phyloP scores from a whole-genome alignment of 2,888 invertebrate genomes.

The Epiblema foenella region DNA sequence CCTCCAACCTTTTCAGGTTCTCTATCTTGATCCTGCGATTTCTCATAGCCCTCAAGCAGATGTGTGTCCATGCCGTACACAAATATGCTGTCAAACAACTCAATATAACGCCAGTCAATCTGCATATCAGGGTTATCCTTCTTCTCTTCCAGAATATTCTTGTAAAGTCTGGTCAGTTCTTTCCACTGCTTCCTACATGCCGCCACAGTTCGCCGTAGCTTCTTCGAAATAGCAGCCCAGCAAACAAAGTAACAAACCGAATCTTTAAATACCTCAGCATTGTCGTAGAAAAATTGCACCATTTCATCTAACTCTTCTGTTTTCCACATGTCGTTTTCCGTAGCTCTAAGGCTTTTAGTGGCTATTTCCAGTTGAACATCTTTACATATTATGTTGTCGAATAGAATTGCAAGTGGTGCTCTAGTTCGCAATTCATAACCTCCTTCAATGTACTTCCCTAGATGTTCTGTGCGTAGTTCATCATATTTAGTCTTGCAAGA shows the following conservation, averaged over 20 bases:
- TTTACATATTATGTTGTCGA: constrained; percentile 71
- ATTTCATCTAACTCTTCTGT: constrained; percentile 63
- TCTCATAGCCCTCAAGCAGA: constrained; percentile 65
- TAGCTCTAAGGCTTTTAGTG: constrained; percentile 45
- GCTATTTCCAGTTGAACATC: constrained; percentile 60
- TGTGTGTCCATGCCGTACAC: constrained; percentile 76
- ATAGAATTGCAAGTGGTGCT: constrained; percentile 66
- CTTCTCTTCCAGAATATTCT: constrained; percentile 69
- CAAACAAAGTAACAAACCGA: constrained; percentile 70
- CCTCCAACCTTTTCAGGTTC: constrained; percentile 60
- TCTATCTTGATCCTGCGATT: constrained; percentile 45
- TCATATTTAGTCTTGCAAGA: constrained; percentile 64
- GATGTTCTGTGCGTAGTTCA: constrained; percentile 63
- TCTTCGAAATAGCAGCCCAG: constrained; percentile 64
- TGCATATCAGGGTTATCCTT: constrained; percentile 75
- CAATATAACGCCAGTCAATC: constrained; percentile 78
- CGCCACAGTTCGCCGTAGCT: constrained; percentile 55
- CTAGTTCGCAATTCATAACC: constrained; percentile 61
- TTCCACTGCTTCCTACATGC: constrained; percentile 70
- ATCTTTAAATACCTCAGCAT: constrained; percentile 73
- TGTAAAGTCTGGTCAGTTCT: constrained; percentile 64
- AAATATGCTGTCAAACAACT: constrained; percentile 77
- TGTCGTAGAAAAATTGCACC: constrained; percentile 70
- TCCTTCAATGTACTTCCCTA: constrained; percentile 60
- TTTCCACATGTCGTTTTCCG: constrained; percentile 56